phyloP scores from a whole-genome alignment of 2,888 invertebrate genomes.

The Eupithecia centaureata region DNA sequence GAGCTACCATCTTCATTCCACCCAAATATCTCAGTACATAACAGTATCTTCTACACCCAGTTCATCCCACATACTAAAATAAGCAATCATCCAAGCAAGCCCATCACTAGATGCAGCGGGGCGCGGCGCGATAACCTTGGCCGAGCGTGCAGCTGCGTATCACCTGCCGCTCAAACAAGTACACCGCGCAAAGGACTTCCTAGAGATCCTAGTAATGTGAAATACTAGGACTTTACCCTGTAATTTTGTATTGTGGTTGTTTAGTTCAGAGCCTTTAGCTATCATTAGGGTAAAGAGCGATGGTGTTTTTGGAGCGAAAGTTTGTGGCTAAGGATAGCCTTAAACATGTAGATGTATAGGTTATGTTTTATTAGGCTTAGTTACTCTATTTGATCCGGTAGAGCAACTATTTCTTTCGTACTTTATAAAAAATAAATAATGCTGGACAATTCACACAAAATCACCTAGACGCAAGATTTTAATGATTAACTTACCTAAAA shows the following conservation, averaged over 20 bases:
- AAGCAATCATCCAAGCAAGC: background rate
- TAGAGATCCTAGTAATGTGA: conserved; percentile 31
- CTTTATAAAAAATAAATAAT: no score
- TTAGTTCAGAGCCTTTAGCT: background rate
- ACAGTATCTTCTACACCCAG: no score
- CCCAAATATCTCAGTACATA: background rate
- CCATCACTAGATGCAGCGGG: conserved; percentile 62
- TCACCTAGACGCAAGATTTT: no score
- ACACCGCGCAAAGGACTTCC: conserved; percentile 48
- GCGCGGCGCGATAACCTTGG: conserved; percentile 75
- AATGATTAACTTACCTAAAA: no score
- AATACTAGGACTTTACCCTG: background rate
- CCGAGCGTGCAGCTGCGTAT: conserved; percentile 73
- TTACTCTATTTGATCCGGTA: no score
- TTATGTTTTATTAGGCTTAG: no score
- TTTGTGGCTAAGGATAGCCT: background rate
- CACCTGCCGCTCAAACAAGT: conserved; percentile 77
- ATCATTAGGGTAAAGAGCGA: background rate
- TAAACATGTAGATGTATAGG: no score
- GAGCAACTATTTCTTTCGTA: no score
- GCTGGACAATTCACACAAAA: no score
- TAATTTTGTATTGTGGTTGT: background rate
- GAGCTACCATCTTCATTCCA: background rate
- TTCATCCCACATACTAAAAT: background rate
- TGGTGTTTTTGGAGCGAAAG: background rate